Percentiles rank a stretch among this genome's conserved stretches.
Conservation (phyloP, 2,888 invertebrate genomes). For the Brenthis daphne region DNA sequence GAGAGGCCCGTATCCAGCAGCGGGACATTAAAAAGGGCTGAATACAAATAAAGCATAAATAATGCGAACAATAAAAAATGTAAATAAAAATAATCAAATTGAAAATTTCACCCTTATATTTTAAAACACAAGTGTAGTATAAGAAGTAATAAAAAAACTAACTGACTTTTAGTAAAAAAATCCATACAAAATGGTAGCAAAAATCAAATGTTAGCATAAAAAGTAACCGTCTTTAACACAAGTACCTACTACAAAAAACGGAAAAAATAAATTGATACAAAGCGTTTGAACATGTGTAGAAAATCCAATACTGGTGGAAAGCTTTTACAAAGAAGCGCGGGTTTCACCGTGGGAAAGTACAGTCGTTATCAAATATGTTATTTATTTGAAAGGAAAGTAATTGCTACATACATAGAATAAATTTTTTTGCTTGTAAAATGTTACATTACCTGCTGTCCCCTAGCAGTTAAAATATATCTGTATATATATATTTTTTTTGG, state of each 20-base stretch:
- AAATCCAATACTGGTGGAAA: conserved; percentile 25
- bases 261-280: conserved; percentile 16
- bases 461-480: not conserved
- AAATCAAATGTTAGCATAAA: conserved; percentile 8
- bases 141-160: no score
- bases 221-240: conserved; percentile 4
- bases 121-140: no score
- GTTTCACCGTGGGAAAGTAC: conserved; percentile 18
- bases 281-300: conserved; percentile 23
- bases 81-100: no score
- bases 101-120: no score
- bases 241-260: not conserved
- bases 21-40: no score
- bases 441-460: not conserved
- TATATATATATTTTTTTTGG: no score
- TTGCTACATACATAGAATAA: conserved; percentile 10
- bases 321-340: conserved; percentile 25
- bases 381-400: conserved; percentile 12
- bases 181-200: not conserved
- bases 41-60: no score
- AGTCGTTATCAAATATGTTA: conserved; percentile 15
- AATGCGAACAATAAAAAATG: no score
- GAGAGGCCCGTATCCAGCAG: no score
- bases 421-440: conserved; percentile 11
- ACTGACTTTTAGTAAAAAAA: not conserved